Base-by-base conservation (phyloP, 2,113 vertebrate species). In the Lethenteron camtschaticum region DNA sequence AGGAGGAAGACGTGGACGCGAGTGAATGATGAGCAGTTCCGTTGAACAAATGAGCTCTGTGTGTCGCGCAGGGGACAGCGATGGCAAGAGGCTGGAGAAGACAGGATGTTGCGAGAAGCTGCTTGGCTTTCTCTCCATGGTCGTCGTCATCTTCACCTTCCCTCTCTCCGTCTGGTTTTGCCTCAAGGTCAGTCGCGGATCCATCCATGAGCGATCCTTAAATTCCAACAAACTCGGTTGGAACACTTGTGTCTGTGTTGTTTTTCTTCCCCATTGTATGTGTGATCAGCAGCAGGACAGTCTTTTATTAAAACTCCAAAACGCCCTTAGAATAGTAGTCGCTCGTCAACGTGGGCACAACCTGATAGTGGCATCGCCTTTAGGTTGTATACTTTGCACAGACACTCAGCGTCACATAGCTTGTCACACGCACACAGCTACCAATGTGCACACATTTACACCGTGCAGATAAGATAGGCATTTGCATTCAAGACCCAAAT, bases 81-180 rank as follows among this genome's bases (percentile, higher is more conserved):
- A n/a, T 16, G 63, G 10, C 10, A 24, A 66, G n/a, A 16, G n/a
- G n/a, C 63, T 16, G 24, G 2, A 24, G n/a, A 24, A 9, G 10
- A 2, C 63, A n/a, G 24, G 63, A n/a, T 11, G 24, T 3, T 66
- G 63, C n/a, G 63, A 66, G n/a, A 66, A 16, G n/a, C 63, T 66
- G 10, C 63, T 66, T 66, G n/a, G n/a, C 63, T 11, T 66, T 16
- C 24, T 66, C 9, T 24, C 24, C 10, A 66, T 66, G n/a, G 9
- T 66, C n/a, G 63, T 66, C 63, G 2, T 66, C 8, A 11, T 66
- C 63, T 41, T 41, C 6, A 66, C 63, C 9, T 66, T 66, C 63
- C 63, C 63, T 20, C n/a, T 66, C 63, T 66, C 63, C n/a, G 63
- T 66, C 63, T 66, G 63, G 63, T 66, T 9, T 10, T 66, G 63